Conservation (phyloP, 2,113 vertebrate species). For the Hyperopisus bebe region DNA sequence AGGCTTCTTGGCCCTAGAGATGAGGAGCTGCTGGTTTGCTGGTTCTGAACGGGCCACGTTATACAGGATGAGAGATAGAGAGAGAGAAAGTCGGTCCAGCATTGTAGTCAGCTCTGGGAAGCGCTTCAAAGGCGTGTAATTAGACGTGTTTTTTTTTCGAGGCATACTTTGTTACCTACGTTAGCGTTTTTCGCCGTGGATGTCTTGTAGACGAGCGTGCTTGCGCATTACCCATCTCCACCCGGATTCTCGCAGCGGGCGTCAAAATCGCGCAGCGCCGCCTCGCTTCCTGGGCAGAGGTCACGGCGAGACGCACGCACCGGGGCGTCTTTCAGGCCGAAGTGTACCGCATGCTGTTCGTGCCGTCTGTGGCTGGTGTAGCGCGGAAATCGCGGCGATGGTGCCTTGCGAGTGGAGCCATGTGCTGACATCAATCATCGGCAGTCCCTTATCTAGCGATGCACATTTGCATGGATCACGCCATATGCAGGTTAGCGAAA, state of each 20-base stretch:
- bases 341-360: not conserved
- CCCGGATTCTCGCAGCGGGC: not conserved
- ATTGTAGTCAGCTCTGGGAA: not conserved
- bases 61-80: not conserved
- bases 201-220: not conserved
- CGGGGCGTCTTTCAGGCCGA: not conserved
- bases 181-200: not conserved
- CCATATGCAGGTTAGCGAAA: conserved; percentile 69
- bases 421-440: conserved; percentile 62
- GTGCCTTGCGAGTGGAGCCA: conserved; percentile 55
- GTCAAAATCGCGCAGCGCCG: not conserved
- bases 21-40: not conserved
- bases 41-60: not conserved
- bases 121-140: not conserved
- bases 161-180: not conserved
- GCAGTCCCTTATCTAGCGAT: conserved; percentile 63
- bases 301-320: not conserved
- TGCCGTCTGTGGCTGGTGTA: not conserved
- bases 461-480: conserved; percentile 63
- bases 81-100: not conserved
- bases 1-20: not conserved
- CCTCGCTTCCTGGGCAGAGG: not conserved
- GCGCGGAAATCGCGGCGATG: conserved; percentile 35
- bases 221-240: not conserved
- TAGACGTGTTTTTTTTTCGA: conserved; percentile 43